Evolutionary conservation across 2,888 invertebrate genomes (phyloP), one percentile per base, ranked within the genome.

Genomic region (Eurytoma californica): DNA sequence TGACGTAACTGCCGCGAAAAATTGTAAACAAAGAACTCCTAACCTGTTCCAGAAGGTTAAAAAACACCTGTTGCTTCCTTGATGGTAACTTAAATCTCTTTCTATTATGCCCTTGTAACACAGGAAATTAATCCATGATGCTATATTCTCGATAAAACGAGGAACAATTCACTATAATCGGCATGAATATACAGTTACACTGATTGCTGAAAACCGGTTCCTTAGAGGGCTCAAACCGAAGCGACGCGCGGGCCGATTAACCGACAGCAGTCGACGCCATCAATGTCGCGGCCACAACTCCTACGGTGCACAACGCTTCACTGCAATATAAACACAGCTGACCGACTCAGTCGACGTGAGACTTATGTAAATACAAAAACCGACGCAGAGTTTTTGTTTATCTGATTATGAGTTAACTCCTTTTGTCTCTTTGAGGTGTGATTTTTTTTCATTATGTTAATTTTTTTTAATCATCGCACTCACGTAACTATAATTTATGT

Each of bases 281-380:
- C 70, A 70, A 77, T 70, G 70, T 70, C 70, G 70, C 55, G 69
- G 70, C 49, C 70, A 55, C 49, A 51, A 70, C 57, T 77, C 57
- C 57, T 66, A 53, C n/a, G 20, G 3, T 66, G 16, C 47, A n/a
- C n/a, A 60, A 24, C 51, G 47, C 28, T 61, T 61, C 39, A 20
- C 24, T 49, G 49, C 39, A 39, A 67, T 53, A 68, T 69, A 76
- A 63, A 74, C 28, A 67, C 74, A 74, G 49, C 57, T 66, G 66
- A 58, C 49, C 39, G 55, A 5, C 18, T 24, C 51, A 51, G 9
- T 39, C 39, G 0, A 7, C 5, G 7, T 51, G 63, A 51, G 61
- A 58, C 53, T 66, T 66, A 74, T 55, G 24, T 57, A 63, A 60
- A 30, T 60, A n/a, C 0, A 58, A 72, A 58, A 72, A 74, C 68